Evolutionary conservation across 1,140 invertebrate genomes (phyloP).

Genomic region (Helicoverpa zea): DNA sequence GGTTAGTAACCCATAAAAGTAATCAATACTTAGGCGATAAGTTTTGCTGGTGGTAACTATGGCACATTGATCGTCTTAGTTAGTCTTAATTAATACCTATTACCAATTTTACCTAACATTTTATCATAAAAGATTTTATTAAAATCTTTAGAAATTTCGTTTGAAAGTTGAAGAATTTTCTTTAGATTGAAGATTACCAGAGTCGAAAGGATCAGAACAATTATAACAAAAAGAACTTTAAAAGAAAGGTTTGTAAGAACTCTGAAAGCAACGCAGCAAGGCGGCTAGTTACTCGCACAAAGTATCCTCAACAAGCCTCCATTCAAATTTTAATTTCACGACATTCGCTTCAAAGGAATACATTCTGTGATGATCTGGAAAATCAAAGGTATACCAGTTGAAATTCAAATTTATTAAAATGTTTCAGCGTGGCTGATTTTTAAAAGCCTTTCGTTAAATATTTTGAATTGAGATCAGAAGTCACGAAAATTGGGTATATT

Average conservation of each 20-base stretch:
- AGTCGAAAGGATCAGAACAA: not conserved
- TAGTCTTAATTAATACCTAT: too few species aligned
- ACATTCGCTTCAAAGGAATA: slow-evolving; percentile 32
- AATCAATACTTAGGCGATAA: too few species aligned
- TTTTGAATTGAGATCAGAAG: too few species aligned
- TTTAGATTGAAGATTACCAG: too few species aligned
- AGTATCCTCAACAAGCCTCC: slow-evolving; percentile 8
- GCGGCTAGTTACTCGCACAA: slow-evolving; percentile 5
- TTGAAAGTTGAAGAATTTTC: too few species aligned
- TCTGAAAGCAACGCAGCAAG: not conserved
- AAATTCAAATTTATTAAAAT: slow-evolving; percentile 57
- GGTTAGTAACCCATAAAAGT: not conserved
- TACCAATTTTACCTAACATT: too few species aligned
- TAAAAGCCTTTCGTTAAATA: not conserved
- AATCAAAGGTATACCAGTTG: slow-evolving; percentile 49
- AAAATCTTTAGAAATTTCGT: too few species aligned
- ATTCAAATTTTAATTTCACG: slow-evolving; percentile 25
- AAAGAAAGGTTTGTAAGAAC: not conserved
- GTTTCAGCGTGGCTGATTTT: not conserved
- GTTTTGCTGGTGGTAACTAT: too few species aligned
- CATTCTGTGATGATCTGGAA: slow-evolving; percentile 36
- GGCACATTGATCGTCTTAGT: too few species aligned
- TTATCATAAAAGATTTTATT: too few species aligned
- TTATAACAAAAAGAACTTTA: not conserved
- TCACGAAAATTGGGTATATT: too few species aligned